Evolutionary conservation across 2,888 invertebrate species (phyloP).

Genomic region (Tipula vernalis): DNA sequence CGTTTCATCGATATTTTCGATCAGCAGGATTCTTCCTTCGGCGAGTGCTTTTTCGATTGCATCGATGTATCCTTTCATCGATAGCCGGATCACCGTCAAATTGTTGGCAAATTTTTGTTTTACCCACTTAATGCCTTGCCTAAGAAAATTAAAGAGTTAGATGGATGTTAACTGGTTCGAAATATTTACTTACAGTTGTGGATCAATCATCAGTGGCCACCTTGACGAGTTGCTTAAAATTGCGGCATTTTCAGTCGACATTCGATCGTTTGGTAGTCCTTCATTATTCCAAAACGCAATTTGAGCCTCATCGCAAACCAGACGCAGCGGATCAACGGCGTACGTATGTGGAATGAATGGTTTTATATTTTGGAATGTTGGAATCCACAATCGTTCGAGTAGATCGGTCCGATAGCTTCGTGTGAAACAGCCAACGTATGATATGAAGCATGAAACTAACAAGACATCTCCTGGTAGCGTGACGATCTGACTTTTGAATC

Average conservation of each 20-base stretch:
- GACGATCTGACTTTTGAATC: slow-evolving; percentile 54
- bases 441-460: slow-evolving; percentile 82
- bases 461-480: slow-evolving; percentile 84
- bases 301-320: slow-evolving; percentile 85
- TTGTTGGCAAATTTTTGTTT: slow-evolving; percentile 66
- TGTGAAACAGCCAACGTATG: slow-evolving; percentile 90
- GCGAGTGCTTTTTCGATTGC: slow-evolving; percentile 61
- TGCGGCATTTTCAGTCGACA: slow-evolving; percentile 91
- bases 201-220: slow-evolving; percentile 96
- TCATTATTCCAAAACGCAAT: slow-evolving; percentile 93
- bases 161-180: not conserved
- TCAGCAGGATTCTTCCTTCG: slow-evolving; percentile 61
- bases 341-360: slow-evolving; percentile 68
- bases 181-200: slow-evolving; percentile 48
- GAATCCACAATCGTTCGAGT: slow-evolving; percentile 67
- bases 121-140: slow-evolving; percentile 90
- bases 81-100: slow-evolving; percentile 62
- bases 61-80: slow-evolving; percentile 73
- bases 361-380: slow-evolving; percentile 56
- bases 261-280: slow-evolving; percentile 79
- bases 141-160: slow-evolving; percentile 20
- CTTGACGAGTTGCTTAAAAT: slow-evolving; percentile 79
- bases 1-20: slow-evolving; percentile 83
- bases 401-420: slow-evolving; percentile 68
- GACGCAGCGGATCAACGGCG: slow-evolving; percentile 65